phyloP scores from a whole-genome alignment of 2,888 invertebrate species.

The Polydrusus pterygomalis region DNA sequence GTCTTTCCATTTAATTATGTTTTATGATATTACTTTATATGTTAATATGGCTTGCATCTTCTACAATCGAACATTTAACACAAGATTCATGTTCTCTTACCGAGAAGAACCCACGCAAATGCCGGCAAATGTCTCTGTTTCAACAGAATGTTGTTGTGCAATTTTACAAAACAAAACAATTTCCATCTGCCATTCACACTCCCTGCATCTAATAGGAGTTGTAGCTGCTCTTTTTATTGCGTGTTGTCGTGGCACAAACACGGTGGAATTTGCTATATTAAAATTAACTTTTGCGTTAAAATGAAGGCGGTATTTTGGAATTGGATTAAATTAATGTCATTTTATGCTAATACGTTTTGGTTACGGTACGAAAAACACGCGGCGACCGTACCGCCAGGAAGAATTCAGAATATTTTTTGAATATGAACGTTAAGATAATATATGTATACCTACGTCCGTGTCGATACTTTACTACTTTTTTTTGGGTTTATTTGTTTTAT shows the following conservation, averaged over 20 bases:
- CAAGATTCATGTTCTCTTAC: conserved; percentile 3
- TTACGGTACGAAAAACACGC: too few species aligned
- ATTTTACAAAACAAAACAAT: background rate
- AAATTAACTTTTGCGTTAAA: background rate
- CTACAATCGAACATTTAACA: background rate
- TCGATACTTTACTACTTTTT: too few species aligned
- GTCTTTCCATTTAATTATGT: too few species aligned
- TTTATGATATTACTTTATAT: too few species aligned
- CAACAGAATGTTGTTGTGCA: background rate
- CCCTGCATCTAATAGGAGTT: background rate
- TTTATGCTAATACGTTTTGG: too few species aligned
- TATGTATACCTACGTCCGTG: too few species aligned
- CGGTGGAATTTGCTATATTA: background rate
- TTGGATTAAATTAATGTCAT: background rate
- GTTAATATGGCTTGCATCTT: too few species aligned
- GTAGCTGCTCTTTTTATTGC: background rate
- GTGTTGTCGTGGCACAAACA: background rate
- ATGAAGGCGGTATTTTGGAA: background rate
- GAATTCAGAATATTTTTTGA: too few species aligned
- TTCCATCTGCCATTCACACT: background rate
- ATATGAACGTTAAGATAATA: too few species aligned
- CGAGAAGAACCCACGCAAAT: background rate
- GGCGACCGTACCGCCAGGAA: too few species aligned
- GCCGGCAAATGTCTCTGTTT: background rate
- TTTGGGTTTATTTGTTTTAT: too few species aligned